phyloP scores from a whole-genome alignment of 92 coral and sea anemone genomes.

The Palythoa grandis region DNA sequence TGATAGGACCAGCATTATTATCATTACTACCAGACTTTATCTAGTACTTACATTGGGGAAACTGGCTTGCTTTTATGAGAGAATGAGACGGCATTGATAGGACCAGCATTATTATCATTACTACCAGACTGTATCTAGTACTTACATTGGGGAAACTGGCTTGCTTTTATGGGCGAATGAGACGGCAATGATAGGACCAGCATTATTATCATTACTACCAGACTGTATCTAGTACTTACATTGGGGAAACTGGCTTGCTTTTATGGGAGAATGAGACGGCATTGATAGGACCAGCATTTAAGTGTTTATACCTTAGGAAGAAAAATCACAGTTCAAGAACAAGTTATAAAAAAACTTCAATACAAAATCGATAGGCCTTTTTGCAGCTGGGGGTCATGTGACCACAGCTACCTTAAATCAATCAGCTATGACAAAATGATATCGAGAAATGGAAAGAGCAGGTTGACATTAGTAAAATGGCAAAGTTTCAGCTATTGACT shows the following conservation, averaged over 20 bases:
- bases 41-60: conserved; percentile 59
- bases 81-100: conserved; percentile 86
- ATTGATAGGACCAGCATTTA: conserved; percentile 93
- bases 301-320: conserved; percentile 87
- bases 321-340: conserved; percentile 12
- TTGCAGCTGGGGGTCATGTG: no score
- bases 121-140: conserved; percentile 2
- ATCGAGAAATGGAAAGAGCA: no score
- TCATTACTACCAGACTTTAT: no score
- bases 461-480: no score
- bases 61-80: conserved; percentile 68
- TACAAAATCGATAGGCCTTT: neutral
- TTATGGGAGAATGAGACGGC: conserved; percentile 85
- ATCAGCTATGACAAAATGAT: no score
- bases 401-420: no score
- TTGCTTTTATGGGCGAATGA: conserved; percentile 82
- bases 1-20: conserved; percentile 87
- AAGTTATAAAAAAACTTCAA: neutral
- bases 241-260: conserved; percentile 61
- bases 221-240: conserved; percentile 19
- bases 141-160: conserved; percentile 50
- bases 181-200: conserved; percentile 89
- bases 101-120: conserved; percentile 73
- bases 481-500: no score
- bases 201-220: conserved; percentile 42